A percentile compares a stretch with the other conserved stretches of the same genome.
phyloP scores from a whole-genome alignment of 2,797 vertebrate species.

The Ptychadena robeensis region DNA sequence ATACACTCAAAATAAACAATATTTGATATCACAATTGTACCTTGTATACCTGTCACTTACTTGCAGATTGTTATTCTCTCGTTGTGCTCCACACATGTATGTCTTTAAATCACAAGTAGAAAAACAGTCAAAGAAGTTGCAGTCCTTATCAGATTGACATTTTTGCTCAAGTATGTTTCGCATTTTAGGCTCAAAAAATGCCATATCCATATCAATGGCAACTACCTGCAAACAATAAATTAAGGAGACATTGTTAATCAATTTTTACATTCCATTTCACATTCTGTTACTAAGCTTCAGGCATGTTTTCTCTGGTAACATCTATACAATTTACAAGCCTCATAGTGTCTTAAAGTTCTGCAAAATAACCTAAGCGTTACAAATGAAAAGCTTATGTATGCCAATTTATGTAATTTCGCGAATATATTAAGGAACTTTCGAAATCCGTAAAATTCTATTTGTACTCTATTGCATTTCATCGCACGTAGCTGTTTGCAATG shows the following conservation, averaged over 20 bases:
- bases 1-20: background rate
- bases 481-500: no score
- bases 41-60: conserved; percentile 70
- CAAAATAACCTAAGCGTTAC: background rate
- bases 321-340: background rate
- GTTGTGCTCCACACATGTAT: conserved; percentile 80
- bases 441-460: no score
- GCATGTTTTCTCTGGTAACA: conserved; percentile 12
- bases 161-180: conserved; percentile 93
- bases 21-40: background rate
- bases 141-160: conserved; percentile 91
- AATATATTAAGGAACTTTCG: no score
- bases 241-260: background rate
- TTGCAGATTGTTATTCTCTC: conserved; percentile 93
- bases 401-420: background rate
- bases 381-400: background rate
- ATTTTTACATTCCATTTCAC: conserved; percentile 12
- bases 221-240: conserved; percentile 83
- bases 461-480: no score
- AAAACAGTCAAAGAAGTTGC: conserved; percentile 96
- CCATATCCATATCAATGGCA: conserved; percentile 97
- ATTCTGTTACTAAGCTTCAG: conserved; percentile 12
- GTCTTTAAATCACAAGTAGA: conserved; percentile 83
- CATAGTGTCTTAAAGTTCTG: background rate
- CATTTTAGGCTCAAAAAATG: conserved; percentile 98